A percentile compares a stretch with the other conserved stretches of the same genome.
Conservation (phyloP, 2,888 invertebrate species). For the Beris chalybata region DNA sequence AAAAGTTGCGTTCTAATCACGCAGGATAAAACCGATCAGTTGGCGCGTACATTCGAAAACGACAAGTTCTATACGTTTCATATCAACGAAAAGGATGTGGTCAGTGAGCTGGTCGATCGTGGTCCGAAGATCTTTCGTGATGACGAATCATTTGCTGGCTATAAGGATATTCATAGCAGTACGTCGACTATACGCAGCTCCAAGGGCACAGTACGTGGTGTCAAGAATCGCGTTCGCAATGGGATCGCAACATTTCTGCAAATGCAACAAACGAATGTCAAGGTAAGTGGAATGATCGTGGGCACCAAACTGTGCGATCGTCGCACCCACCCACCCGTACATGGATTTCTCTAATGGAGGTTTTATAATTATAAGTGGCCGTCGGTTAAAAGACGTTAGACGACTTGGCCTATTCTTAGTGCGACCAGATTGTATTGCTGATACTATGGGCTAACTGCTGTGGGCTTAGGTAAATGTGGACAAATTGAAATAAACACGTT, state of each 20-base stretch:
- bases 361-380: no score
- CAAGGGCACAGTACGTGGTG: conserved; percentile 90
- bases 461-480: no score
- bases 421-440: no score
- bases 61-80: conserved; percentile 83
- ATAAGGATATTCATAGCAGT: conserved; percentile 70
- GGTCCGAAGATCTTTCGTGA: conserved; percentile 50
- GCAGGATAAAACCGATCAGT: conserved; percentile 41
- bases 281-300: conserved; percentile 64
- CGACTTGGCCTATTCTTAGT: no score
- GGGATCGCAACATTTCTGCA: conserved; percentile 95
- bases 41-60: conserved; percentile 63
- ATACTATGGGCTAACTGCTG: no score
- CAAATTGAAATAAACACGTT: no score
- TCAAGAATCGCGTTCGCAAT: conserved; percentile 90
- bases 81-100: conserved; percentile 69
- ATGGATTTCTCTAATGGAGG: no score
- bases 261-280: conserved; percentile 71
- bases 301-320: no score
- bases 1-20: conserved; percentile 34
- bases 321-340: no score
- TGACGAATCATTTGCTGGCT: conserved; percentile 77
- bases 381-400: no score
- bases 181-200: conserved; percentile 85
- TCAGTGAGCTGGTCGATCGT: conserved; percentile 41